Evolutionary conservation across 2,113 vertebrate genomes (phyloP).

Genomic region (Rousettus leschenaultii): DNA sequence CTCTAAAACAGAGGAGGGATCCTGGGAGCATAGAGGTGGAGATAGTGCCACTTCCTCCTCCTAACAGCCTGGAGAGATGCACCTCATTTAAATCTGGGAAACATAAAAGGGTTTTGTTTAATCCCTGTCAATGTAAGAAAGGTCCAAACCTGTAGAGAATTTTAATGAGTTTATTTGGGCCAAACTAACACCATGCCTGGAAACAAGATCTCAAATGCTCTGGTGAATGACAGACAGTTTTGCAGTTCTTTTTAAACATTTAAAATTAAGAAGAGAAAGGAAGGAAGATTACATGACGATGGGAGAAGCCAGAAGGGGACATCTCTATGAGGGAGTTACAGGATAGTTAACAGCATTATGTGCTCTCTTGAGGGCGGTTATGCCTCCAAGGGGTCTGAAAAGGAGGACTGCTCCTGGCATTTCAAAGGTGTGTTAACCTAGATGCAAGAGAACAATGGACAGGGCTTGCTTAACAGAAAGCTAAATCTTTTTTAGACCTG

Average conservation of each 20-base stretch:
- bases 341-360: neutral
- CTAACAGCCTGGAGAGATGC: neutral
- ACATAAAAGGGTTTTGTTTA: neutral
- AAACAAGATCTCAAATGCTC: neutral
- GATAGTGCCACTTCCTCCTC: neutral
- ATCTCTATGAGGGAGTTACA: neutral
- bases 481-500: too few relatives aligned
- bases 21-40: neutral
- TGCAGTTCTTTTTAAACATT: neutral
- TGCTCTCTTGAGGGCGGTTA: neutral
- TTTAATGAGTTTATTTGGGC: too few relatives aligned
- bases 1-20: neutral
- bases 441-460: too few relatives aligned
- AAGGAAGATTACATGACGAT: neutral
- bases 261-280: neutral
- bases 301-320: neutral
- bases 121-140: neutral
- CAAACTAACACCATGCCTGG: neutral
- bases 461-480: too few relatives aligned
- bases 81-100: neutral
- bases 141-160: too few relatives aligned
- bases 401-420: neutral
- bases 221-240: neutral
- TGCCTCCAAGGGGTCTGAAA: neutral
- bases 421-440: neutral